Base-by-base conservation (phyloP, 2,113 vertebrate species). In the Microtus pennsylvanicus region DNA sequence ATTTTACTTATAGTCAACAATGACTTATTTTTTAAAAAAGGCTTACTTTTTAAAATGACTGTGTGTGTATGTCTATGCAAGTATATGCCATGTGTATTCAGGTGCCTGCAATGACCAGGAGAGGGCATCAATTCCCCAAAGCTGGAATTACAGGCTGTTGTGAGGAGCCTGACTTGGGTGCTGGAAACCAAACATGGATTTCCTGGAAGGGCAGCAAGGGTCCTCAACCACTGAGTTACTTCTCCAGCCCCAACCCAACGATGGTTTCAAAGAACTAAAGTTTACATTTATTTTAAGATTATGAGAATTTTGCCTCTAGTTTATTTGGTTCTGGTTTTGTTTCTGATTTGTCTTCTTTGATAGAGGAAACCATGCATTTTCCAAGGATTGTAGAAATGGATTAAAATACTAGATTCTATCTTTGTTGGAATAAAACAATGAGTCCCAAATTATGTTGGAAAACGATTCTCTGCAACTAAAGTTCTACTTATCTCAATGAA, bases 1-100 rank as follows among this genome's bases (percentile, higher is more conserved):
- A 26, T 94, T 96, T 95, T 95, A 26, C 87, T 87, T 91, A 75
- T 67, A 85, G 26, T 24, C 24, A 72, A 21, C n/a, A 80, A 5
- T 55, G 80, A n/a, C 65, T 83, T 63, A 16, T 16, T 19, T 61
- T 42, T 58, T 58, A 2, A 19, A 63, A 63, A 38, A 19, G 21
- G 7, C n/a, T 61, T 28, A 42, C 26, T 85, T 83, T 42, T 85
- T 19, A 63, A 10, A 42, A 63, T 42, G 24, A 26, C 3, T 78
- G 10, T 58, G 5, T 35, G 3, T 61, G 12, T 22, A 28, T 61
- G 35, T n/a, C 9, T 55, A n/a, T 55, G 52, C 38, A 22, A 42
- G 22, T 28, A 9, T 28, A 28, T 83, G 12, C 13, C 81, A 83
- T 42, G 6, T 11, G 0, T 61, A 26, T 26, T 22, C 35, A 61